Conservation (phyloP, 2,797 vertebrate genomes). For the Novumbra hubbsi region DNA sequence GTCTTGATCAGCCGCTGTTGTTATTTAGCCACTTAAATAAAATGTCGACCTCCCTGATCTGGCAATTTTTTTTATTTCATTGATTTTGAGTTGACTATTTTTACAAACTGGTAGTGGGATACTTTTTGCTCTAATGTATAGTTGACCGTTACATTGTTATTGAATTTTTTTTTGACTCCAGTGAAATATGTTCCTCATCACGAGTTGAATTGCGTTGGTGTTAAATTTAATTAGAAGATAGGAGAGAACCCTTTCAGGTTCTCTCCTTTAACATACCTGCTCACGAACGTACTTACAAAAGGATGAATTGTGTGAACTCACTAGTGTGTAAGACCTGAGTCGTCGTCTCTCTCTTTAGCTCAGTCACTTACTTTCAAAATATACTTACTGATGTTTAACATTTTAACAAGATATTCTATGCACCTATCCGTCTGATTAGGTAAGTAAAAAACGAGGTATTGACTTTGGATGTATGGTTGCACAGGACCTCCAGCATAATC, state of each 20-base stretch:
- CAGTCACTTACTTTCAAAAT: neutral
- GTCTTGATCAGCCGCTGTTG: slow-evolving; percentile 44
- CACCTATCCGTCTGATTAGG: neutral
- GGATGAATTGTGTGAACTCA: neutral
- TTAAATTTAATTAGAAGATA: neutral
- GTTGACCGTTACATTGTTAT: neutral
- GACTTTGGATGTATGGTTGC: neutral
- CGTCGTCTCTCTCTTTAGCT: neutral
- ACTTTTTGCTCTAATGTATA: neutral
- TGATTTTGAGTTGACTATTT: neutral
- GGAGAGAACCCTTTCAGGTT: neutral
- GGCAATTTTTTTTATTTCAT: neutral
- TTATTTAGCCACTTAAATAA: slow-evolving; percentile 53
- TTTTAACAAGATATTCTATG: neutral
- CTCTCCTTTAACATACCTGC: neutral
- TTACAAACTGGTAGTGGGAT: neutral
- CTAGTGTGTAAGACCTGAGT: neutral
- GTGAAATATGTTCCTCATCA: neutral
- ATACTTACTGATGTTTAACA: neutral
- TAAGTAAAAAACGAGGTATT: neutral
- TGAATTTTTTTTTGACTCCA: neutral
- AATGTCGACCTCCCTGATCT: slow-evolving; percentile 38
- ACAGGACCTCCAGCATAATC: neutral
- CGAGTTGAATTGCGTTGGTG: neutral
- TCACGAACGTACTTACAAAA: neutral